Evolutionary conservation across 2,797 vertebrate species (phyloP).

Genomic region (Yasuhikotakia modesta): DNA sequence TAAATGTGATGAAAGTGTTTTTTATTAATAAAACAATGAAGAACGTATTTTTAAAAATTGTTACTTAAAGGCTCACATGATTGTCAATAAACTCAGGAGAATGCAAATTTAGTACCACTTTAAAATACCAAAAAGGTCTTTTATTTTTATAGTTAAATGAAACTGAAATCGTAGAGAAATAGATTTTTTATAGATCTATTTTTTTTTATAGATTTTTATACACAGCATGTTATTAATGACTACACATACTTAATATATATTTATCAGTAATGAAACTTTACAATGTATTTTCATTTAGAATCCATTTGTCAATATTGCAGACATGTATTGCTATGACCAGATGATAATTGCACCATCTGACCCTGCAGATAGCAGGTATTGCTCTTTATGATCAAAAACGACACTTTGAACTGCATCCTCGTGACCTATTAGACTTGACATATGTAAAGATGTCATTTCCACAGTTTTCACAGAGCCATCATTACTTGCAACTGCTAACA

Average conservation of each 20-base stretch:
- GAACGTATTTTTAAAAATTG: too few species aligned
- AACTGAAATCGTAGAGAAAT: too few species aligned
- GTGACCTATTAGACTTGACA: constrained; percentile 71
- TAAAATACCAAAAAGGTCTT: too few species aligned
- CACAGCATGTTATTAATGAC: too few species aligned
- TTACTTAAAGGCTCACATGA: too few species aligned
- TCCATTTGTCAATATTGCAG: not conserved
- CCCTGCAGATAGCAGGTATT: constrained; percentile 75
- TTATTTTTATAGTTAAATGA: too few species aligned
- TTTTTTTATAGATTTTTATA: too few species aligned
- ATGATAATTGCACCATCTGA: constrained; percentile 70
- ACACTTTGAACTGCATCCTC: constrained; percentile 72
- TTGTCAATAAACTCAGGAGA: too few species aligned
- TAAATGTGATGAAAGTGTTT: too few species aligned
- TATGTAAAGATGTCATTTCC: constrained; percentile 66
- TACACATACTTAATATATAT: constrained; percentile 2
- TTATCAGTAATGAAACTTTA: not conserved
- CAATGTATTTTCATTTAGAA: not conserved
- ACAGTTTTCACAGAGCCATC: constrained; percentile 77
- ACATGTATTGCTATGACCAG: constrained; percentile 65
- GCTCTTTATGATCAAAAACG: constrained; percentile 70
- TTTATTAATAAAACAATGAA: too few species aligned
- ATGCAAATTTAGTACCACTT: too few species aligned
- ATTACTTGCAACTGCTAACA: constrained; percentile 78
- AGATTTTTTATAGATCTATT: too few species aligned